phyloP scores from a whole-genome alignment of 1,140 invertebrate species.

The Harpegnathos saltator region DNA sequence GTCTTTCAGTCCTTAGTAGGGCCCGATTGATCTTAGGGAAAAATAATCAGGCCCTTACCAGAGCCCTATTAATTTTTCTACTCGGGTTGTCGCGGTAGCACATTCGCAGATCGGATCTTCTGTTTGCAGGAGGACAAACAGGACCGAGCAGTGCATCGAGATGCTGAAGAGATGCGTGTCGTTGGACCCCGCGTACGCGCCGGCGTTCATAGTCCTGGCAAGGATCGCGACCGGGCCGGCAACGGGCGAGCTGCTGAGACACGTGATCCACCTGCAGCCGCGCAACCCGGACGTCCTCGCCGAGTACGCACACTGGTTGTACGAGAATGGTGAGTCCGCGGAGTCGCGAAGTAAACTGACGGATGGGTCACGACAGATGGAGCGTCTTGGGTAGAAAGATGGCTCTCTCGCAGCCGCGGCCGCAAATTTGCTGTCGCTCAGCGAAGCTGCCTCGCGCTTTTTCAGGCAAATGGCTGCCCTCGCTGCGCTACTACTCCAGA shows the following conservation, averaged over 20 bases:
- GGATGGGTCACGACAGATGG: too few species aligned
- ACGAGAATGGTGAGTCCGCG: conserved; percentile 86
- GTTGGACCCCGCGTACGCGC: conserved; percentile 89
- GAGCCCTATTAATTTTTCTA: too few species aligned
- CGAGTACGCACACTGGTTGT: conserved; percentile 89
- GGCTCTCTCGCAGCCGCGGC: conserved; percentile 15
- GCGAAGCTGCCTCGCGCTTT: conserved; percentile 74
- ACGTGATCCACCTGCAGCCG: conserved; percentile 88
- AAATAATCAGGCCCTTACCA: too few species aligned
- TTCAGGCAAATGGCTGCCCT: conserved; percentile 83
- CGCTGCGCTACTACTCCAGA: conserved; percentile 87
- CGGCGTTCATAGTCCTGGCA: conserved; percentile 89
- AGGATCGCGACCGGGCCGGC: conserved; percentile 86
- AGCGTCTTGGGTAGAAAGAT: too few species aligned
- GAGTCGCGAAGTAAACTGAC: conserved; percentile 40
- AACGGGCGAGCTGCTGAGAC: conserved; percentile 86
- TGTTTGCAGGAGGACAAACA: conserved; percentile 88
- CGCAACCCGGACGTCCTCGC: conserved; percentile 89
- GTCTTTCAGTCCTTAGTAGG: too few species aligned
- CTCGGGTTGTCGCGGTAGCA: too few species aligned
- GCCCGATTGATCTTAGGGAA: too few species aligned
- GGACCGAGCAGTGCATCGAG: conserved; percentile 88
- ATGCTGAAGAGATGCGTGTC: conserved; percentile 90
- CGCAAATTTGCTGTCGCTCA: conserved; percentile 71
- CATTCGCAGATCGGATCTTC: conserved; percentile 11